A percentile compares a stretch with the other conserved stretches of the same genome.
Conservation (phyloP, 1,140 invertebrate species). For the Rhyacophila brunnea region DNA sequence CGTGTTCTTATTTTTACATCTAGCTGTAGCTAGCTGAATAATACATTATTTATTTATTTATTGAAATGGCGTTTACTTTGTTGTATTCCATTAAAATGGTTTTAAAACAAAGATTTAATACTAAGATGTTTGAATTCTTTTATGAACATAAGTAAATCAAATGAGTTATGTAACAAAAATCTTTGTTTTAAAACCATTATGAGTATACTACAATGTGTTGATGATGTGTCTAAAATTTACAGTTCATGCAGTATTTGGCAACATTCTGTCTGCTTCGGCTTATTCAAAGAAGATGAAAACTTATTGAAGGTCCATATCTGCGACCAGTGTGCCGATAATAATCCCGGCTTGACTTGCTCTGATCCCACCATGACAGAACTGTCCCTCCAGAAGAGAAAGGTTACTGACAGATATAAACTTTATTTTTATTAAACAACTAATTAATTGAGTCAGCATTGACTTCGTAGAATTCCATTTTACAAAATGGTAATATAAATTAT, state of each 20-base stretch:
- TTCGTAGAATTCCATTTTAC: no score
- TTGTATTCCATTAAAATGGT: background rate
- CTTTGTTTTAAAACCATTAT: background rate
- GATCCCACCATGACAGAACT: background rate
- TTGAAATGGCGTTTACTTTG: background rate
- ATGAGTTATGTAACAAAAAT: background rate
- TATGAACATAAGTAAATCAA: background rate
- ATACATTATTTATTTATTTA: background rate
- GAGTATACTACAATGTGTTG: no score
- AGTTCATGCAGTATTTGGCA: slow-evolving; percentile 16
- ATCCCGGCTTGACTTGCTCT: background rate
- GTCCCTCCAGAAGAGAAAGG: background rate
- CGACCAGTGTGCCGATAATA: background rate
- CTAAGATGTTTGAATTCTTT: background rate
- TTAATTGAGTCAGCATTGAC: no score
- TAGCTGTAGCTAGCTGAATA: no score
- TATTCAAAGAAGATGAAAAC: background rate
- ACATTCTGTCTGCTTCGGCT: slow-evolving; percentile 18
- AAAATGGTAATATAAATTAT: no score
- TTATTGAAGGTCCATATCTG: background rate
- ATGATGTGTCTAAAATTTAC: no score
- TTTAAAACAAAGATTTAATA: background rate
- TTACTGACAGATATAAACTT: no score
- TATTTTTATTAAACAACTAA: no score
- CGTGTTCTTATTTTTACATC: no score